These are phyloP conservation scores for Mystacornis crossleyi DNA, from an alignment of 2,113 vertebrate species.

Conservation along the genomic window DNA sequence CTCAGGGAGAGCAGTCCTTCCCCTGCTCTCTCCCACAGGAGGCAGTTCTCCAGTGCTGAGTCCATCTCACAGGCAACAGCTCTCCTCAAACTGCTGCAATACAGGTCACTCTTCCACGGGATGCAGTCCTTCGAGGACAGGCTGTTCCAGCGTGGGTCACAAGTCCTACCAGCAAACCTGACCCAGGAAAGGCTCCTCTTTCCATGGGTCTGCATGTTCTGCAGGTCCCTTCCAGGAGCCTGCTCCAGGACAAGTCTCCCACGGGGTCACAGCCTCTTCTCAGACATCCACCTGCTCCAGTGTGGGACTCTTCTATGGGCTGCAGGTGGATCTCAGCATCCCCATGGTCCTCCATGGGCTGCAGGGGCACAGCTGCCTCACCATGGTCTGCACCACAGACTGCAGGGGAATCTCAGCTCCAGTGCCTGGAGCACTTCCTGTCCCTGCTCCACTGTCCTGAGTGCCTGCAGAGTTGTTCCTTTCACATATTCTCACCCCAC, in stretches of 20 bases:
- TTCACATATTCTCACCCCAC: rapidly evolving
- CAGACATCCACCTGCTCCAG: neutral
- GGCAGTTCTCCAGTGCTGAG: neutral
- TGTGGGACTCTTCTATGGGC: rapidly evolving
- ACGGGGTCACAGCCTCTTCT: rapidly evolving
- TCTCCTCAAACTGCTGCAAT: neutral
- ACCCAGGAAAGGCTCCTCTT: neutral
- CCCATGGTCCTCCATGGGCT: rapidly evolving
- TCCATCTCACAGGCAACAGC: neutral
- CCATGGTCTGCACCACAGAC: neutral
- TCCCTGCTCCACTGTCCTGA: neutral
- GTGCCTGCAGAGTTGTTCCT: neutral
- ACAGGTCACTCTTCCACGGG: rapidly evolving
- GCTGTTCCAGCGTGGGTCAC: neutral
- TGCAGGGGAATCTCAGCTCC: neutral
- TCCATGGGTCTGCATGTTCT: neutral
- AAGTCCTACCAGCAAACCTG: neutral
- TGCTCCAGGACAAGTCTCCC: neutral
- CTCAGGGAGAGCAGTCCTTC: neutral
- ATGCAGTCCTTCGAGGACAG: neutral
- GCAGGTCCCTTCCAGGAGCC: neutral
- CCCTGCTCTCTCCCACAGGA: neutral
- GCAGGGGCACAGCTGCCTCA: neutral
- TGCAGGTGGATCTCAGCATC: neutral
- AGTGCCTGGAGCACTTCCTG: neutral